phyloP scores from a whole-genome alignment of 2,797 vertebrate species.

The Syngnathus rostellatus region DNA sequence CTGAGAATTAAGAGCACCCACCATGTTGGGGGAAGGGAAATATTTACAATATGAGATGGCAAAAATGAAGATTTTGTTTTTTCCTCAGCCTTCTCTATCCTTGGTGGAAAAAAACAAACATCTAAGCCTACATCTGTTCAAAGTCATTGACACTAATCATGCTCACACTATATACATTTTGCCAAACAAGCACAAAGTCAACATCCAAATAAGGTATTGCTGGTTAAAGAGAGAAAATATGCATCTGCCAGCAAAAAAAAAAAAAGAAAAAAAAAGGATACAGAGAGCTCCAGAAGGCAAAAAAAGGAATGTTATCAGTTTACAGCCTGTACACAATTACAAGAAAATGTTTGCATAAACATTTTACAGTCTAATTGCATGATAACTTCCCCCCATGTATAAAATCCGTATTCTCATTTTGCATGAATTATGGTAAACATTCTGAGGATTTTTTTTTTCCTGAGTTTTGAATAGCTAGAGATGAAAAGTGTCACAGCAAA shows the following conservation, averaged over 20 bases:
- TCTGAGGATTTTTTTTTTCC: conserved; percentile 87
- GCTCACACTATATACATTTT: conserved; percentile 77
- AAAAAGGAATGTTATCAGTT: conserved; percentile 85
- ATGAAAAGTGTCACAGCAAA: conserved; percentile 75
- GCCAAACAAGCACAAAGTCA: conserved; percentile 74
- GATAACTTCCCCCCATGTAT: conserved; percentile 81
- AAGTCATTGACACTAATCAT: conserved; percentile 72
- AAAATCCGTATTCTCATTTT: conserved; percentile 81
- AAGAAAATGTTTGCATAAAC: conserved; percentile 90
- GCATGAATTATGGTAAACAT: conserved; percentile 93
- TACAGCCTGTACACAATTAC: conserved; percentile 78
- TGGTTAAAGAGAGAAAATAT: conserved; percentile 68
- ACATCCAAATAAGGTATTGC: conserved; percentile 84
- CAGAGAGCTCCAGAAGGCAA: conserved; percentile 82
- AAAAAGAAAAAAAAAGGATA: conserved; percentile 21
- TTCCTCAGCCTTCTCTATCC: conserved; percentile 49
- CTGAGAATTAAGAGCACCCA: conserved; percentile 70
- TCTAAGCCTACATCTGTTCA: no score
- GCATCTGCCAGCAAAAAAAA: conserved; percentile 63
- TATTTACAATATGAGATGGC: conserved; percentile 65
- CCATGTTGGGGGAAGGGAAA: conserved; percentile 18
- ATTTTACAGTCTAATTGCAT: conserved; percentile 85
- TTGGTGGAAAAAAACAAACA: conserved; percentile 49
- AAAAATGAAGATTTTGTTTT: conserved; percentile 65
- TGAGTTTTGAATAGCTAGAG: conserved; percentile 94